phyloP scores from a whole-genome alignment of 2,888 invertebrate genomes.

The Cataglyphis rosenhaueri region DNA sequence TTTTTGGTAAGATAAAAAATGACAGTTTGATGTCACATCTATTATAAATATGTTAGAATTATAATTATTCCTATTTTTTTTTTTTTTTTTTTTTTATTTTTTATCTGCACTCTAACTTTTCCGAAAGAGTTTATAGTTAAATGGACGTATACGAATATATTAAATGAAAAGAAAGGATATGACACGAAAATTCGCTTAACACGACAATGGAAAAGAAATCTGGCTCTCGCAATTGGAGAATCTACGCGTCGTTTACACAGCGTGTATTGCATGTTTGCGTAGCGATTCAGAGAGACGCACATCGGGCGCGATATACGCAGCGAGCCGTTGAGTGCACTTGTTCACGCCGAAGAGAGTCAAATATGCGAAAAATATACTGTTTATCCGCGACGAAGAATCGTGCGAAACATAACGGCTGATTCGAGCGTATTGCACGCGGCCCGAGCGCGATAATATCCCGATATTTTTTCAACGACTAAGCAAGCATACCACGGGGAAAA shows the following conservation, averaged over 20 bases:
- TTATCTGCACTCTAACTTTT: not conserved
- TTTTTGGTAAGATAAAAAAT: not conserved
- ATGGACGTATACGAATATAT: not conserved
- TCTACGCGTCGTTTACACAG: constrained; percentile 49
- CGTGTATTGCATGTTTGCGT: constrained; percentile 50
- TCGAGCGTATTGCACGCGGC: constrained; percentile 10
- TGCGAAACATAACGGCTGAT: constrained; percentile 60
- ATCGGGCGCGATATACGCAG: constrained; percentile 43
- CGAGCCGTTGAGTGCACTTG: constrained; percentile 34
- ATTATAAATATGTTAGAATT: not conserved
- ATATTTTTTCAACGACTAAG: constrained; percentile 31
- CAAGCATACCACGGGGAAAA: not conserved
- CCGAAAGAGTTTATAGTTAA: not conserved
- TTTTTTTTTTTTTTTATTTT: not conserved
- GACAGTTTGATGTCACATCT: not conserved
- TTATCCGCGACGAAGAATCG: constrained; percentile 44
- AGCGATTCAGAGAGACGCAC: constrained; percentile 58
- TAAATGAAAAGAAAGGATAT: constrained; percentile 34
- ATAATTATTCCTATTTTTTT: no score
- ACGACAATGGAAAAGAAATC: constrained; percentile 47
- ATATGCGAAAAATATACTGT: constrained; percentile 54
- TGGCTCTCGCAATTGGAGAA: constrained; percentile 42
- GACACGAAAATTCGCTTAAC: constrained; percentile 38
- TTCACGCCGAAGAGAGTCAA: constrained; percentile 29
- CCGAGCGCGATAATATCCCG: constrained; percentile 13